A percentile compares a stretch with the other conserved stretches of the same genome.
These are phyloP conservation scores for Stenodema calcarata DNA, from an alignment of 2,888 invertebrate genomes.

Conservation along the genomic window DNA sequence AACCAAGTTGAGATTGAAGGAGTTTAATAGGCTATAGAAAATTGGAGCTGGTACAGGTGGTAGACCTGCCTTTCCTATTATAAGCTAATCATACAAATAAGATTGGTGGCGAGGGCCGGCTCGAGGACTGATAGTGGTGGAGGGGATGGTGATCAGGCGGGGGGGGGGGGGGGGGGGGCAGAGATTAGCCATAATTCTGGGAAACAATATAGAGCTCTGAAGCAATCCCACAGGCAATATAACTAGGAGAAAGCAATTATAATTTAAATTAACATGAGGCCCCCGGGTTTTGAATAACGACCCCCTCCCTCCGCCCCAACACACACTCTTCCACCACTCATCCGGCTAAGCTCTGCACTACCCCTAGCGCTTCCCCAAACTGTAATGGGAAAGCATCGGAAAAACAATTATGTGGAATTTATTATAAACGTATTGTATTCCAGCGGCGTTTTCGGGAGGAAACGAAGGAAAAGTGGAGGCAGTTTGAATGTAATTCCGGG, in stretches of 20 bases:
- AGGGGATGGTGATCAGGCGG: not conserved
- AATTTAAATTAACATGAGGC: slow-evolving; percentile 54
- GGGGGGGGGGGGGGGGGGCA: not conserved
- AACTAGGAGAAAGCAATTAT: slow-evolving; percentile 54
- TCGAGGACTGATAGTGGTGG: not conserved
- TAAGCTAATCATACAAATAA: slow-evolving; percentile 52
- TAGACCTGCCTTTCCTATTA: slow-evolving; percentile 47
- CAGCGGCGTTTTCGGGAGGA: not conserved
- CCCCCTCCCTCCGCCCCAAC: not conserved
- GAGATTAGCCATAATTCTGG: slow-evolving; percentile 52
- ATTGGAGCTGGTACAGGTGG: slow-evolving; percentile 41
- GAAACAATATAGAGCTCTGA: slow-evolving; percentile 51
- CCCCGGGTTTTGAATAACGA: slow-evolving; percentile 52
- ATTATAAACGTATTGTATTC: slow-evolving; percentile 50
- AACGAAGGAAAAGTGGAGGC: slow-evolving; percentile 5
- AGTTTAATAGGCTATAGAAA: slow-evolving; percentile 51
- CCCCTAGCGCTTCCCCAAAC: slow-evolving; percentile 35
- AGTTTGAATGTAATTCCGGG: slow-evolving; percentile 43
- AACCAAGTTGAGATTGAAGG: slow-evolving; percentile 47
- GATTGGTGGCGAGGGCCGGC: slow-evolving; percentile 24
- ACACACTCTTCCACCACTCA: too few species aligned
- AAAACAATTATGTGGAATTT: slow-evolving; percentile 52
- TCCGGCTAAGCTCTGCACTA: not conserved
- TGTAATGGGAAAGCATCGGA: slow-evolving; percentile 51
- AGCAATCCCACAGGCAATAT: slow-evolving; percentile 52